Conservation (phyloP, 2,888 invertebrate genomes). For the Bhutanitis thaidina region DNA sequence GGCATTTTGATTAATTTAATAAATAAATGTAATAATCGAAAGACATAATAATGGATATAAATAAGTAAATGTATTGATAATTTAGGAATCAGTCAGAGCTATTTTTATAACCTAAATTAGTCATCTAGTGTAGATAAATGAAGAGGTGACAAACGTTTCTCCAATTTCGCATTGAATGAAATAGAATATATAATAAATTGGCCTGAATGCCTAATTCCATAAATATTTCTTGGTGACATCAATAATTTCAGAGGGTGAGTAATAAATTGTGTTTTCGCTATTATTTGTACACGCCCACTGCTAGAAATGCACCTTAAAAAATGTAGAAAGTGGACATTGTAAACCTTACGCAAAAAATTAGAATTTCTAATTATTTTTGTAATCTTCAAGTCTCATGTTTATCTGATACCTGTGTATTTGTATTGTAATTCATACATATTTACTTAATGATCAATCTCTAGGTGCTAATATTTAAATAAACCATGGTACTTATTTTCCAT, state of each 20-base stretch:
- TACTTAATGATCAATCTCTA: too few species aligned
- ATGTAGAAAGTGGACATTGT: constrained; percentile 13
- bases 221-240: constrained; percentile 25
- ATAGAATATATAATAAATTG: too few species aligned
- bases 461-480: too few species aligned
- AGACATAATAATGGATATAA: constrained; percentile 11
- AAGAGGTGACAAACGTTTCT: constrained; percentile 51
- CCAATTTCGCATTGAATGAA: constrained; percentile 34
- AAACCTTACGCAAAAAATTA: neutral
- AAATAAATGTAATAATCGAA: neutral
- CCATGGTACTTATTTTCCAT: too few species aligned
- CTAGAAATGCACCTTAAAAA: constrained; percentile 9
- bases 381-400: too few species aligned
- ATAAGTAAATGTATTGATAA: constrained; percentile 8
- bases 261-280: constrained; percentile 4
- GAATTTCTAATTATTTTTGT: too few species aligned
- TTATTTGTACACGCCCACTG: constrained; percentile 17
- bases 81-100: constrained; percentile 34
- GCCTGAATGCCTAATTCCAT: constrained; percentile 25
- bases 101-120: constrained; percentile 70
- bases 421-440: too few species aligned
- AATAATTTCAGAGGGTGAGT: constrained; percentile 21
- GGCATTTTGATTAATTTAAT: too few species aligned
- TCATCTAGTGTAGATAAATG: constrained; percentile 45
- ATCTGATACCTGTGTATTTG: too few species aligned